phyloP scores from a whole-genome alignment of 2,888 invertebrate genomes.

The Pomacea canaliculata region DNA sequence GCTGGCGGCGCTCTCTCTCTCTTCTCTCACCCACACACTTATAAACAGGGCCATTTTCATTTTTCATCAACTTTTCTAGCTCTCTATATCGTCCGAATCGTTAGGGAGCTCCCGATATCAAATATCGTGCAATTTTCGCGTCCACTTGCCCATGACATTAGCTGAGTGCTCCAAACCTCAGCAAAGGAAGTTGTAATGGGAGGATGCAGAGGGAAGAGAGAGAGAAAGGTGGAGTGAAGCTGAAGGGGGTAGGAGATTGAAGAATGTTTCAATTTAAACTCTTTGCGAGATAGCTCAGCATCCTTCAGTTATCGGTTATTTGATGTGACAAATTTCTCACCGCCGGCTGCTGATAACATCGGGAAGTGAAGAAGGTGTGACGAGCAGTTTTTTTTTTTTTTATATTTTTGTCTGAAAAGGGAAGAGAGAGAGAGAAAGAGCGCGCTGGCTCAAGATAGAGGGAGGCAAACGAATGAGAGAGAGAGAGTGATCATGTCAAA shows the following conservation, averaged over 20 bases:
- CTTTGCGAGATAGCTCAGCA: not conserved
- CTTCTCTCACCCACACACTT: not conserved
- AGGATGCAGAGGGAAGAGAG: not conserved
- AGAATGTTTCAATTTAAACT: slow-evolving; percentile 9
- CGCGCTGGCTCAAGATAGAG: not conserved
- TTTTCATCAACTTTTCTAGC: no score
- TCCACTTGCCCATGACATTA: no score
- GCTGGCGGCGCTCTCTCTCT: not conserved
- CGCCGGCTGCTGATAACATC: slow-evolving; percentile 9
- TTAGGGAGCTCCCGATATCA: no score
- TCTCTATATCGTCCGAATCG: no score
- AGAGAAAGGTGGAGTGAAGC: not conserved
- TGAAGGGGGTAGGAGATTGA: not conserved
- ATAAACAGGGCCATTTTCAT: not conserved
- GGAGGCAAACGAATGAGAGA: not conserved
- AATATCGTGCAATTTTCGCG: no score
- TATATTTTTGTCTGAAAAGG: not conserved
- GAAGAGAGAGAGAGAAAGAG: not conserved
- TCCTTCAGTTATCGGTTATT: slow-evolving; percentile 17
- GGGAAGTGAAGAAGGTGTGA: slow-evolving; percentile 10
- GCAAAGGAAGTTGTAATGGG: no score
- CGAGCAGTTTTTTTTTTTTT: not conserved
- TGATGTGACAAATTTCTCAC: slow-evolving; percentile 20
- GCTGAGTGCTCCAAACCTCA: no score
- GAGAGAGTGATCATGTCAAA: slow-evolving; percentile 1